Evolutionary conservation across 1,140 invertebrate genomes (phyloP).

Genomic region (Pararge aegeria): DNA sequence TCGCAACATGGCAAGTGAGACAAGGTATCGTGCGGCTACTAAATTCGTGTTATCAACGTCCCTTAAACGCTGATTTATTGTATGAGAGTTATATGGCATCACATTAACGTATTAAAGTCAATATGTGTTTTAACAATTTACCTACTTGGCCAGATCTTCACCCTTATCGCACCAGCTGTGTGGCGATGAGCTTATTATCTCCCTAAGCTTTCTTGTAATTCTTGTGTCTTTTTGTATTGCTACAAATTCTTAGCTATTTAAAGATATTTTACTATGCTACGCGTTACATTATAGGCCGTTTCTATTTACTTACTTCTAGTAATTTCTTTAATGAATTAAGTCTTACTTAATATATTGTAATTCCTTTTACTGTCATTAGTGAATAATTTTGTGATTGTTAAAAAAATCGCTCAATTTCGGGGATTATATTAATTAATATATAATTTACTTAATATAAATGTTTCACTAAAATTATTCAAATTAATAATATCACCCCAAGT

Average conservation of each 20-base stretch:
- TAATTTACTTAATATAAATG: constrained; percentile 26
- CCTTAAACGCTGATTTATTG: too few relatives aligned
- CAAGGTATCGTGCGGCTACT: neutral
- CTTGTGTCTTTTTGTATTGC: neutral
- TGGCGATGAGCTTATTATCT: neutral
- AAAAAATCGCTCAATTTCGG: constrained; percentile 31
- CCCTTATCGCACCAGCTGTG: neutral
- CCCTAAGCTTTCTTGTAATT: neutral
- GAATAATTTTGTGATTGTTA: constrained; percentile 20
- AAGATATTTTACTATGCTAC: neutral
- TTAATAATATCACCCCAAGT: constrained; percentile 20
- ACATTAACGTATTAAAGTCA: too few relatives aligned
- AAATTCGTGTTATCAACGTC: too few relatives aligned
- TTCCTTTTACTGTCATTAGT: constrained; percentile 15
- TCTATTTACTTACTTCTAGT: constrained; percentile 27
- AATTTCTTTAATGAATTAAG: constrained; percentile 33
- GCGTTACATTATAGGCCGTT: neutral
- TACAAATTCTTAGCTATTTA: neutral
- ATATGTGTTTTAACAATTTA: too few relatives aligned
- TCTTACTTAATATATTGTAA: constrained; percentile 39
- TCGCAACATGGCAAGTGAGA: neutral
- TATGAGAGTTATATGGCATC: too few relatives aligned
- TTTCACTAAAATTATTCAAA: constrained; percentile 14
- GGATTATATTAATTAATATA: constrained; percentile 20
- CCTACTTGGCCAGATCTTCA: neutral